phyloP scores from a whole-genome alignment of 2,888 invertebrate species.

The Drosophila eohydei region DNA sequence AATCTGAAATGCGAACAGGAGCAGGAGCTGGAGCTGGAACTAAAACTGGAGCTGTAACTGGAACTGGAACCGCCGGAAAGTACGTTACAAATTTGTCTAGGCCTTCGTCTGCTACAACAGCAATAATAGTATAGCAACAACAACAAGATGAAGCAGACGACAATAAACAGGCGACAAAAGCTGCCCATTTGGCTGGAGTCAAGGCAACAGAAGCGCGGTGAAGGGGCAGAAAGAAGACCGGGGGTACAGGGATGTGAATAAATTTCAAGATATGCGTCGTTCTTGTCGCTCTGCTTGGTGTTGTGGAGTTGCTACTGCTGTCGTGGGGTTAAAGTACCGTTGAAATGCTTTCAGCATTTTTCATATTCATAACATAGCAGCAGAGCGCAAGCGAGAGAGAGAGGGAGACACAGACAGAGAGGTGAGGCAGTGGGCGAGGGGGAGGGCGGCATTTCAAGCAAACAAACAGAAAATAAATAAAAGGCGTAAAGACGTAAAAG shows the following conservation, averaged over 20 bases:
- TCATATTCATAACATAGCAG: constrained; percentile 56
- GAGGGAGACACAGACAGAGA: not conserved
- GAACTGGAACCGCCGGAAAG: constrained; percentile 44
- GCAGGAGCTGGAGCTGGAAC: constrained; percentile 16
- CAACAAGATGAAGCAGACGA: constrained; percentile 15
- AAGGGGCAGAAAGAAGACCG: not conserved
- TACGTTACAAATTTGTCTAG: constrained; percentile 64
- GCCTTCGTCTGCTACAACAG: constrained; percentile 17
- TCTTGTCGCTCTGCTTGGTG: constrained; percentile 13
- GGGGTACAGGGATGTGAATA: constrained; percentile 24
- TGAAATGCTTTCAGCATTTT: constrained; percentile 74
- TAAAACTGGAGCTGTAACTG: constrained; percentile 19
- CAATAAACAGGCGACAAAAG: constrained; percentile 54
- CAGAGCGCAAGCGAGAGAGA: not conserved
- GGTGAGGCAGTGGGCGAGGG: not conserved
- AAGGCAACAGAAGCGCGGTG: constrained; percentile 1
- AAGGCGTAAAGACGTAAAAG: constrained; percentile 54
- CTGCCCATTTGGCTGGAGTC: constrained; percentile 44
- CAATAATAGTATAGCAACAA: constrained; percentile 13
- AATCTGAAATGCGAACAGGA: constrained; percentile 16
- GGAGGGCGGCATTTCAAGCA: constrained; percentile 43
- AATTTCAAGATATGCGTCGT: constrained; percentile 55
- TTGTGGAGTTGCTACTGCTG: constrained; percentile 7
- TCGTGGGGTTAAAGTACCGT: constrained; percentile 72
- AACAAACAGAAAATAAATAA: constrained; percentile 63